Evolutionary conservation across 2,797 vertebrate species (phyloP), one percentile per base, ranked within the genome.

Genomic region (Manis crassicaudata): DNA sequence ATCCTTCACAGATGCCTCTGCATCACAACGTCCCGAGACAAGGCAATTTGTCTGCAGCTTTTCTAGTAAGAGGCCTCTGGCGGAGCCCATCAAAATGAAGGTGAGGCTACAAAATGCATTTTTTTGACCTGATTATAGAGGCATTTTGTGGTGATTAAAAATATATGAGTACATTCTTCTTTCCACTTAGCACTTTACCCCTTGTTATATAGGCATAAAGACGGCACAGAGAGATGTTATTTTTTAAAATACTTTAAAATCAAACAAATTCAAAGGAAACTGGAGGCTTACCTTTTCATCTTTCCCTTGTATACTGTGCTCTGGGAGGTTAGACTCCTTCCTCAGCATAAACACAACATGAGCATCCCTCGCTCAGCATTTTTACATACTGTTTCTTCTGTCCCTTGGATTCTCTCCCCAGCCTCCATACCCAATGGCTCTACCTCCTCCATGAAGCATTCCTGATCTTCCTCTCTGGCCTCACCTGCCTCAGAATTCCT

Each of bases 61-160:
- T 97, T 94, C 81, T 68, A 82, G 56, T 70, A 96, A 90, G 56
- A 82, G 18, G 60, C 50, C 67, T 60, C 73, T 95, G 62, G 94
- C 43, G 86, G 67, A 65, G 27, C n/a, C 75, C 76, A 85, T 90
- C 25, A 56, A 50, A 94, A 94, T 40, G 62, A 85, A 79, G 32
- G 8, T 1, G 0, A 96, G 62, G 60, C 56, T 90, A 70, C 56
- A 90, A 90, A 58, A 68, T 56, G 10, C 43, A 73, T 67, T 92
- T 87, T 84, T 13, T 27, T 75, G 67, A 85, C 58, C 32, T 79
- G 52, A 79, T 25, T 82, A 6, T 65, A 23, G 77, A 86, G 73
- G 88, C 27, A 90, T 62, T 96, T 92, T 81, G 11, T 63, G 70
- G 37, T 73, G n/a, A 92, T 54, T 83, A 68, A 63, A 80, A 20